Evolutionary conservation across 2,113 vertebrate species (phyloP).

Genomic region (Equus quagga): DNA sequence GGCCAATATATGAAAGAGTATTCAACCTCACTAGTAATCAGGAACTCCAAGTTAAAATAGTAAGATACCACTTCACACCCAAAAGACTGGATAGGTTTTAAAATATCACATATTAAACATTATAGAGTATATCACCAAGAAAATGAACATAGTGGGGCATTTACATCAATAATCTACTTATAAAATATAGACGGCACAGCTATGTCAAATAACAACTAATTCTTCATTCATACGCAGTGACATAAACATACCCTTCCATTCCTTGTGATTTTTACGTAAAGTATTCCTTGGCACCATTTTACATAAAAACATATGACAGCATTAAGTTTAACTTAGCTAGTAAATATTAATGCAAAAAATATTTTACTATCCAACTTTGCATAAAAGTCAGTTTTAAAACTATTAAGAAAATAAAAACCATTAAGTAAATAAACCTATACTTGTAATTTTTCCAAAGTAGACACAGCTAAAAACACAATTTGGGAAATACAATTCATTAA

Average conservation of each 20-base stretch:
- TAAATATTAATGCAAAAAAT: conserved; percentile 24
- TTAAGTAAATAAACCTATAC: conserved; percentile 21
- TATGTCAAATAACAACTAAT: background rate
- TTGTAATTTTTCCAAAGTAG: background rate
- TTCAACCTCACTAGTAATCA: background rate
- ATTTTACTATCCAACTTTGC: background rate
- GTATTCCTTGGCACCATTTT: conserved; percentile 41
- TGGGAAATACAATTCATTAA: conserved; percentile 1
- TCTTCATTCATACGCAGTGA: background rate
- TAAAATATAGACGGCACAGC: background rate
- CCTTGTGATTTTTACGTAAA: background rate
- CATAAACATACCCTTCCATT: background rate
- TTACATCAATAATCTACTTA: background rate
- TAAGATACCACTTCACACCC: background rate
- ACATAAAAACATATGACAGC: background rate
- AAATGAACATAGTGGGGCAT: background rate
- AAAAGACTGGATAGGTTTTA: background rate
- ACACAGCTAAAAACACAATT: conserved; percentile 29
- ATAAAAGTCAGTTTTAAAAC: conserved; percentile 28
- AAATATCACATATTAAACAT: conserved; percentile 28
- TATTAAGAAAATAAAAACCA: conserved; percentile 15
- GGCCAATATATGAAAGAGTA: background rate
- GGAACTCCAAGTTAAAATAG: conserved; percentile 30
- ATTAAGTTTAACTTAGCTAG: conserved; percentile 41
- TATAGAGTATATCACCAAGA: background rate